Evolutionary conservation across 2,888 invertebrate species (phyloP), one percentile per base, ranked within the genome.

Genomic region (Polymixis lichenea): DNA sequence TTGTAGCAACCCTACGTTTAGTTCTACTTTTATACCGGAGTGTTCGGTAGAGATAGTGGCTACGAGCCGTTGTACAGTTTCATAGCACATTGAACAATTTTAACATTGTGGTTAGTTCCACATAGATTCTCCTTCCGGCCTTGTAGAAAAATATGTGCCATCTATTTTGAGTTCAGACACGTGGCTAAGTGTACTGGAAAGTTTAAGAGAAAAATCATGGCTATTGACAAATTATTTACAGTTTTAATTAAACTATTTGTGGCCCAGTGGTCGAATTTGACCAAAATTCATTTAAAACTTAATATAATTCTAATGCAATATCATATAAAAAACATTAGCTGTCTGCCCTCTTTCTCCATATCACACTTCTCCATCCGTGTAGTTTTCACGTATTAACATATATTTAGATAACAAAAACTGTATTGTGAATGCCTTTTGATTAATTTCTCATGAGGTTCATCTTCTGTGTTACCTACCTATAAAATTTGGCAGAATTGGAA

Each of bases 51-150:
- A 77, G 88, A 88, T 87, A 87, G 87, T 80, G 77, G 62, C 49
- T 17, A 76, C 62, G 67, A 69, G 70, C 66, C 65, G 60, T 81
- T 68, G 43, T 72, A 65, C 64, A 55, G 69, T 85, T 80, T 82
- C 75, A 80, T 72, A 79, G 66, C n/a, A 78, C 86, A 83, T 87
- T 87, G 75, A 82, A 78, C 82, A 85, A 80, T 84, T 83, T 81
- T 13, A 72, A 78, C 64, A 58, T 62, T 13, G 73, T 72, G 65
- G 25, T 86, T 75, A 61, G 69, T 72, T 75, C 64, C 71, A 55
- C 53, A 15, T 49, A 70, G 38, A 22, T 62, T 69, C 49, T 56
- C 25, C 43, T 67, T 84, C 64, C 74, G 75, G 61, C 62, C 32
- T 78, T 73, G 46, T 25, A 19, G 22, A 38, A 56, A 70, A 64